Percentiles rank a stretch among this genome's conserved stretches.
phyloP scores from a whole-genome alignment of 2,888 invertebrate genomes.

The Sepioteuthis lessoniana region DNA sequence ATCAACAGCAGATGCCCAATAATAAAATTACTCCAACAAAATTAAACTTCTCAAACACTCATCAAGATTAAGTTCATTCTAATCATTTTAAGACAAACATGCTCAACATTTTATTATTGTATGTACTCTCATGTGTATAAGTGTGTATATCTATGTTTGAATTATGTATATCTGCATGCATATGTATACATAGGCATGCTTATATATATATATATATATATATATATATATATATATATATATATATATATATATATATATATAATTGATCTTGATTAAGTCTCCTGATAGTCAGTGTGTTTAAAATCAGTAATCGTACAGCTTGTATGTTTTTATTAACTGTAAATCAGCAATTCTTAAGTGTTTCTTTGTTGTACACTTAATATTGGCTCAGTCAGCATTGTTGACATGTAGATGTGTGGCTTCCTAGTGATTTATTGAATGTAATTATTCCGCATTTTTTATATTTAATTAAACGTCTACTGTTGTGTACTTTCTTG shows the following conservation, averaged over 20 bases:
- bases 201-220: too few relatives aligned
- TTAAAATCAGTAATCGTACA: background rate
- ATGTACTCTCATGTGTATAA: too few relatives aligned
- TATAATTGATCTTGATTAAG: background rate
- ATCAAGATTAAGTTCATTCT: too few relatives aligned
- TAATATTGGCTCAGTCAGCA: background rate
- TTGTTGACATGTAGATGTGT: background rate
- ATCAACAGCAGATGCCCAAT: too few relatives aligned
- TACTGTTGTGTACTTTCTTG: background rate
- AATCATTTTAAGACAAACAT: too few relatives aligned
- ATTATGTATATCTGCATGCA: too few relatives aligned
- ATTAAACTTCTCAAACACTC: too few relatives aligned
- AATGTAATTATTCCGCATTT: background rate
- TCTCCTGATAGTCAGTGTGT: background rate
- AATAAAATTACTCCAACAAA: too few relatives aligned
- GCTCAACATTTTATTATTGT: too few relatives aligned
- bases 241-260: background rate
- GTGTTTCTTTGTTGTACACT: background rate
- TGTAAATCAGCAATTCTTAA: background rate
- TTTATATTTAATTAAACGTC: background rate
- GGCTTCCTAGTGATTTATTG: background rate
- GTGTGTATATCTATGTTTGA: too few relatives aligned
- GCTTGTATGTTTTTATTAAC: background rate
- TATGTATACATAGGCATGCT: too few relatives aligned
- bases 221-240: too few relatives aligned